phyloP scores from a whole-genome alignment of 2,113 vertebrate genomes.

The Aegithalos caudatus region DNA sequence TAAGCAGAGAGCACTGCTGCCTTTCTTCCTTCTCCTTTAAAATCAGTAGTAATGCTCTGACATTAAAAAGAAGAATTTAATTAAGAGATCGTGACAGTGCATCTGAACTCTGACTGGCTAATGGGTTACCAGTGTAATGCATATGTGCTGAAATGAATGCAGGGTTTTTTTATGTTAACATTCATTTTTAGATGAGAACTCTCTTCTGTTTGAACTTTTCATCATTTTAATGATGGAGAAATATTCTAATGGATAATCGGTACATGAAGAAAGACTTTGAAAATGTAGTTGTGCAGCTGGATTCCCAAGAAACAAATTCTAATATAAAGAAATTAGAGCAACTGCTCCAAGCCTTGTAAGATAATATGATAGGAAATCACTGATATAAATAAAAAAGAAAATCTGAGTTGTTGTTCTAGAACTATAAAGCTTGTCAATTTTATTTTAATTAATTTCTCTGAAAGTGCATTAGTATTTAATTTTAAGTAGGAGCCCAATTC shows the following conservation, averaged over 20 bases:
- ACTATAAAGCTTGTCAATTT: not conserved
- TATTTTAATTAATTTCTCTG: constrained; percentile 2
- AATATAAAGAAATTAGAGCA: not conserved
- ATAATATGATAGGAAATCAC: not conserved
- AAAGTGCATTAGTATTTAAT: not conserved
- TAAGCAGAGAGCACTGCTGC: constrained; percentile 38
- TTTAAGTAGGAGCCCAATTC: constrained; percentile 4
- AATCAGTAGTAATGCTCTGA: constrained; percentile 40
- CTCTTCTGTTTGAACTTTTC: not conserved
- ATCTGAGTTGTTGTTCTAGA: not conserved
- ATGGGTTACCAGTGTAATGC: not conserved
- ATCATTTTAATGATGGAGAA: not conserved
- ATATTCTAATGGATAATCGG: not conserved
- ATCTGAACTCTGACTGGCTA: constrained; percentile 49
- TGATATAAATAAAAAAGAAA: not conserved
- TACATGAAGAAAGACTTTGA: not conserved
- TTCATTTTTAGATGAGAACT: not conserved
- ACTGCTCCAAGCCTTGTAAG: not conserved
- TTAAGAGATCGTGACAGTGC: constrained; percentile 40
- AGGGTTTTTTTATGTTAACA: not conserved
- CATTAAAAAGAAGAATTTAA: constrained; percentile 62
- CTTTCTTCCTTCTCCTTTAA: constrained; percentile 39
- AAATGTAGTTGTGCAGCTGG: not conserved
- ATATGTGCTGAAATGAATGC: not conserved
- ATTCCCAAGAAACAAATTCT: not conserved